Evolutionary conservation across 2,888 invertebrate genomes (phyloP).

Genomic region (Atethmia centrago): DNA sequence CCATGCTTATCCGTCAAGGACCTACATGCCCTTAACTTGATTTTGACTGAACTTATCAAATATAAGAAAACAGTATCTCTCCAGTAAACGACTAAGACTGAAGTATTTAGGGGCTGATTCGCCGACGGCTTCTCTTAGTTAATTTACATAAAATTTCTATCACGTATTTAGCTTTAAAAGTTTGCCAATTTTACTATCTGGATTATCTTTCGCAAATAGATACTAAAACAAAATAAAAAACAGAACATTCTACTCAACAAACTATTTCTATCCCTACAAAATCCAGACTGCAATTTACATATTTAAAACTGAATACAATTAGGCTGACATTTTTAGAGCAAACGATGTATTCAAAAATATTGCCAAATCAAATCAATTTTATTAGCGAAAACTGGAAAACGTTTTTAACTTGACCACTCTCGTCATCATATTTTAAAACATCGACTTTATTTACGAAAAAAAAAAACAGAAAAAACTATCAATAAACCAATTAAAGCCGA

Average conservation of each 20-base stretch:
- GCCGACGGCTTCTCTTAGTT: neutral
- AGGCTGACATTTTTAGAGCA: conserved; percentile 41
- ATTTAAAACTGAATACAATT: conserved; percentile 54
- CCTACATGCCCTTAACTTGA: too few species aligned
- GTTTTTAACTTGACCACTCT: conserved; percentile 48
- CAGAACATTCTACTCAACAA: conserved; percentile 17
- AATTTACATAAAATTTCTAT: conserved; percentile 12
- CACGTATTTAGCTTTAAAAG: neutral
- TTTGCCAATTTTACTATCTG: neutral
- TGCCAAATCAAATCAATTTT: conserved; percentile 32
- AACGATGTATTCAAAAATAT: conserved; percentile 42
- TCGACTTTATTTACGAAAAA: conserved; percentile 32
- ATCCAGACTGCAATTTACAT: conserved; percentile 51
- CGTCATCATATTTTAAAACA: conserved; percentile 37
- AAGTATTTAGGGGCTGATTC: neutral
- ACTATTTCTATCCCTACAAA: conserved; percentile 33
- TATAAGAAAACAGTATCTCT: neutral
- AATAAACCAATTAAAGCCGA: conserved; percentile 60
- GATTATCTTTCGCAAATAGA: conserved; percentile 4
- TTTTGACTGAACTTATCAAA: too few species aligned
- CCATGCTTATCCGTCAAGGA: too few species aligned
- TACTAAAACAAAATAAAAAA: conserved; percentile 26
- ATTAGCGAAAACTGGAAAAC: conserved; percentile 56
- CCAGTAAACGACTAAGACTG: neutral
- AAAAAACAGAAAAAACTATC: conserved; percentile 38